A percentile compares a stretch with the other conserved stretches of the same genome.
phyloP scores from a whole-genome alignment of 2,888 invertebrate species.

The Sialis lutaria region DNA sequence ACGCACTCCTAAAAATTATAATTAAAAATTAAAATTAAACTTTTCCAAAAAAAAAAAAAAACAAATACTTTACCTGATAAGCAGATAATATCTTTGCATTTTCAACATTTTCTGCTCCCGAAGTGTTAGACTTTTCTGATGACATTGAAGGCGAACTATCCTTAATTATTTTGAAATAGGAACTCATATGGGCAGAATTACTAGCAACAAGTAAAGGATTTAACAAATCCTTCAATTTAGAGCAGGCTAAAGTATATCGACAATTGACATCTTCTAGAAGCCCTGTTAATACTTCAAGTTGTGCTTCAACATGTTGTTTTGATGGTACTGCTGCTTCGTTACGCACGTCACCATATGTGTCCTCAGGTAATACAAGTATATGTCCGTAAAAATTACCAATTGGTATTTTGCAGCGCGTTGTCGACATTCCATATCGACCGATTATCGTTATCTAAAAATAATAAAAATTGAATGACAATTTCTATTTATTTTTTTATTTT shows the following conservation, averaged over 20 bases:
- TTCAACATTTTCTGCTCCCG: conserved; percentile 18
- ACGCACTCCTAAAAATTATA: conserved; percentile 51
- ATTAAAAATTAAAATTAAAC: background rate
- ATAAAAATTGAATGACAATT: conserved; percentile 10
- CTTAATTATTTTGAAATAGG: conserved; percentile 41
- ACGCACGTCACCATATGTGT: conserved; percentile 16
- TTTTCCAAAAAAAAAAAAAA: background rate
- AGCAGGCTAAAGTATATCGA: conserved; percentile 66
- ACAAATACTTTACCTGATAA: conserved; percentile 26
- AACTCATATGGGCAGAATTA: conserved; percentile 48
- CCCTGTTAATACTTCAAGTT: conserved; percentile 46
- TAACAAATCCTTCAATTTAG: conserved; percentile 63
- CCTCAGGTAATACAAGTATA: conserved; percentile 45
- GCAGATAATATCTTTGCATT: conserved; percentile 30
- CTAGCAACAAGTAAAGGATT: conserved; percentile 47
- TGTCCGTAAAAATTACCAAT: conserved; percentile 90
- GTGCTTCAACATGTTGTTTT: conserved; percentile 29
- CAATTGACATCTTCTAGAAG: conserved; percentile 66
- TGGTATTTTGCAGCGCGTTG: conserved; percentile 77
- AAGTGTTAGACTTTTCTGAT: too few relatives aligned
- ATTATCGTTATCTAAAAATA: conserved; percentile 63
- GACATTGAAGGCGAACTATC: too few relatives aligned
- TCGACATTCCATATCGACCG: conserved; percentile 81
- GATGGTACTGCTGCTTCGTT: conserved; percentile 16
- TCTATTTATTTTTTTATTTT: background rate